A percentile compares a stretch with the other conserved stretches of the same genome.
These are phyloP conservation scores for Drosophila navojoa DNA, from an alignment of 1,140 invertebrate species.

Conservation along the genomic window DNA sequence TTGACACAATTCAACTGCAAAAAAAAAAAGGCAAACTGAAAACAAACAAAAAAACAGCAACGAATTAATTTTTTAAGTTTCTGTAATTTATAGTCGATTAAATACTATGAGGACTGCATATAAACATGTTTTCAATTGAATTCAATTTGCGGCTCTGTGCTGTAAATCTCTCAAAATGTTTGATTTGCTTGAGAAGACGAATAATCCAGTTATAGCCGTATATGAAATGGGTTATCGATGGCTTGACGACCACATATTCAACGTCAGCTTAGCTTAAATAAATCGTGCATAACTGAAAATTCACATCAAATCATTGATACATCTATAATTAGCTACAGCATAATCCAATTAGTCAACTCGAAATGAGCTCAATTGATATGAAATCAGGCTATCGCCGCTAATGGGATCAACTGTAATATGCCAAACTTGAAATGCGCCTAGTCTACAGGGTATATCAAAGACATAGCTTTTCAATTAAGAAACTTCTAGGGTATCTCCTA, in stretches of 20 bases:
- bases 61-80: constrained; percentile 1
- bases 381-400: constrained; percentile 6
- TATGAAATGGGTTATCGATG: not conserved
- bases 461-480: not conserved
- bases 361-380: not conserved
- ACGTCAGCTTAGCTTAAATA: not conserved
- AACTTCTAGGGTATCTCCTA: constrained; percentile 25
- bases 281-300: not conserved
- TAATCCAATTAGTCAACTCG: constrained; percentile 9
- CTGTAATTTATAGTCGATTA: not conserved
- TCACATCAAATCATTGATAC: not conserved
- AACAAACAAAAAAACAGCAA: not conserved
- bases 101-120: too few relatives aligned
- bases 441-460: not conserved
- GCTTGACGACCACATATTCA: too few relatives aligned
- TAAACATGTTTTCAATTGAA: too few relatives aligned
- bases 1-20: constrained; percentile 60
- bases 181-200: too few relatives aligned
- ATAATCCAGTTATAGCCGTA: not conserved
- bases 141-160: not conserved
- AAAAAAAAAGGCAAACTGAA: constrained; percentile 5
- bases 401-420: not conserved
- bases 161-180: not conserved
- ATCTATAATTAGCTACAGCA: not conserved
- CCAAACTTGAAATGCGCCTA: not conserved